These are phyloP conservation scores for Stratiomys singularior DNA, from an alignment of 2,888 invertebrate species.

Conservation along the genomic window DNA sequence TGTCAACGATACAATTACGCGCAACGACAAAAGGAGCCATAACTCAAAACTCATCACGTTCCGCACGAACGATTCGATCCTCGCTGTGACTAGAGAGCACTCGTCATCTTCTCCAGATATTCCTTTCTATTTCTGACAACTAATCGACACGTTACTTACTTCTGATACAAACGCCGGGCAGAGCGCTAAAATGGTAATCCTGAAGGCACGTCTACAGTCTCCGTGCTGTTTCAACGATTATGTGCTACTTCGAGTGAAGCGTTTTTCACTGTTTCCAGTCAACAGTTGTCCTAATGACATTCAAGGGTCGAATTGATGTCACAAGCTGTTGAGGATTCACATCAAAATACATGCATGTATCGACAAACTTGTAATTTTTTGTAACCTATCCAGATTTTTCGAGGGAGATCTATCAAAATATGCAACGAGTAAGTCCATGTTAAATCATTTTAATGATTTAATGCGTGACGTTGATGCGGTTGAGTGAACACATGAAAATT, in stretches of 20 bases:
- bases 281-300: constrained; percentile 17
- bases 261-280: constrained; percentile 28
- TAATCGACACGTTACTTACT: constrained; percentile 11
- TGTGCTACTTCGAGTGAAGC: constrained; percentile 25
- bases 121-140: constrained; percentile 28
- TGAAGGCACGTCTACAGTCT: not conserved
- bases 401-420: constrained; percentile 9
- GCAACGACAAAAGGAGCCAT: constrained; percentile 42
- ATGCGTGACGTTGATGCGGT: constrained; percentile 38
- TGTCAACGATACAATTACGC: constrained; percentile 41
- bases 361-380: not conserved
- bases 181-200: not conserved
- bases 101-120: not conserved
- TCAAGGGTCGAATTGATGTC: constrained; percentile 41
- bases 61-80: constrained; percentile 31
- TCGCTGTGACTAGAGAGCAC: not conserved
- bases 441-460: constrained; percentile 45
- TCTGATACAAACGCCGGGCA: too few relatives aligned
- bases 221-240: not conserved
- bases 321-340: constrained; percentile 13
- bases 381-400: not conserved
- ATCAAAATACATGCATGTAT: not conserved
- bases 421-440: not conserved
- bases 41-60: constrained; percentile 48
- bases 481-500: constrained; percentile 31